Base-by-base conservation (phyloP, 2,888 invertebrate species). In the Megalurothrips usitatus region DNA sequence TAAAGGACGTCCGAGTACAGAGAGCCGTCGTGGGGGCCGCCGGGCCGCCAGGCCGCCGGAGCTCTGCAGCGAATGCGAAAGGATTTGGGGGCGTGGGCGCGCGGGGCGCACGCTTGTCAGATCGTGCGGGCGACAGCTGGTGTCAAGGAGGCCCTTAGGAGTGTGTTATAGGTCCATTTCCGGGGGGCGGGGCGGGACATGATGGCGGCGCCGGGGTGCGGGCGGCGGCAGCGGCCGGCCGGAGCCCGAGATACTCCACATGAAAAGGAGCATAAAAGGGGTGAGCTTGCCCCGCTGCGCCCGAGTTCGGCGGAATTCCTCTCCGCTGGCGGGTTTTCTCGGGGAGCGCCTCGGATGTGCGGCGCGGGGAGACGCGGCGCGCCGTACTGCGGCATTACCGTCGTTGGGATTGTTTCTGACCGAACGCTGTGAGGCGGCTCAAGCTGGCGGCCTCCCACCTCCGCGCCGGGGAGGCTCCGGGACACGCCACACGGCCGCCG, bases 81-180 rank as follows among this genome's bases (percentile, higher is more conserved):
- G 58, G 58, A 58, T 19, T 17, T 58, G 58, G 58, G 14, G 58
- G 17, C 58, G 58, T 58, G 6, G 58, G 58, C 3, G 58, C 6
- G 58, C 58, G 17, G 58, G 34, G 58, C 8, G 68, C 23, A 17
- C 23, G 23, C 68, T 75, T 75, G 68, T 75, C 68, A 23, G 68
- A 75, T 75, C 11, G 68, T 75, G 26, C n/a, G 58, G 11, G 9
- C 23, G 68, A 75, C 68, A 75, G 23, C 68, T 75, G 68, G 68
- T 75, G 68, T 75, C 23, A 75, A 26, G 68, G 68, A 26, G 68
- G 26, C 68, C 68, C 68, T 75, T 75, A 75, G 68, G 23, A 23
- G 68, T 75, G 68, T 26, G 68, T 75, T 75, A 75, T 75, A 75
- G 68, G 68, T 75, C 68, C 68, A 75, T 75, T 75, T 26, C 68